Evolutionary conservation across 2,797 vertebrate species (phyloP).

Genomic region (Gambelia wislizenii): DNA sequence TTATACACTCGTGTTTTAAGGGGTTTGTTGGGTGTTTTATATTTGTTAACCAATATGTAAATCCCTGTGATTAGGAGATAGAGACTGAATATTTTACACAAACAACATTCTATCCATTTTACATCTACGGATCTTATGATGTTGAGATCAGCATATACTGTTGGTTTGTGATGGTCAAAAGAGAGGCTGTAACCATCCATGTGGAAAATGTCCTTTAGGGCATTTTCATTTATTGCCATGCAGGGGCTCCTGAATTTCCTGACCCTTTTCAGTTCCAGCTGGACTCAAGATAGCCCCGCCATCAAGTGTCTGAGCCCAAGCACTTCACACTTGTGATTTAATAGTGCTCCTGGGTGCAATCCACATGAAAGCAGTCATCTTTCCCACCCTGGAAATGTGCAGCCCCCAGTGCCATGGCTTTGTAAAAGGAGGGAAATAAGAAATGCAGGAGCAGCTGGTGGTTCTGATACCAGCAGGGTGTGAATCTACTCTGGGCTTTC

Average conservation of each 20-base stretch:
- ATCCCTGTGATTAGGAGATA: not conserved
- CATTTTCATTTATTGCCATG: not conserved
- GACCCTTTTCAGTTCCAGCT: conserved; percentile 20
- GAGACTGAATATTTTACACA: not conserved
- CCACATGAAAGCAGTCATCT: conserved; percentile 12
- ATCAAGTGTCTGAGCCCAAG: conserved; percentile 2
- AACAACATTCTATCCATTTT: not conserved
- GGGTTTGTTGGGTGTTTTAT: too few relatives aligned
- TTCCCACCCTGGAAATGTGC: not conserved
- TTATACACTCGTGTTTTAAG: not conserved
- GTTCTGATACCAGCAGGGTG: too few relatives aligned
- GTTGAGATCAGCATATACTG: not conserved
- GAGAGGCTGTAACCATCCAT: not conserved
- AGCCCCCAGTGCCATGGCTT: conserved; percentile 16
- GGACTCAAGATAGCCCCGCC: not conserved
- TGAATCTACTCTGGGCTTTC: too few relatives aligned
- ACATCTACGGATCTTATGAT: not conserved
- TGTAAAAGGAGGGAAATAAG: conserved; percentile 4
- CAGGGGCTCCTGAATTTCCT: not conserved
- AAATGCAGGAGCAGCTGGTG: not conserved
- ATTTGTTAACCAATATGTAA: not conserved
- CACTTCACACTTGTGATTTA: not conserved
- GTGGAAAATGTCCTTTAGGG: not conserved
- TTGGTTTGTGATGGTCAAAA: not conserved
- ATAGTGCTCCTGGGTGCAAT: conserved; percentile 1